Conservation (phyloP, 2,113 vertebrate genomes). For the Micromys minutus region DNA sequence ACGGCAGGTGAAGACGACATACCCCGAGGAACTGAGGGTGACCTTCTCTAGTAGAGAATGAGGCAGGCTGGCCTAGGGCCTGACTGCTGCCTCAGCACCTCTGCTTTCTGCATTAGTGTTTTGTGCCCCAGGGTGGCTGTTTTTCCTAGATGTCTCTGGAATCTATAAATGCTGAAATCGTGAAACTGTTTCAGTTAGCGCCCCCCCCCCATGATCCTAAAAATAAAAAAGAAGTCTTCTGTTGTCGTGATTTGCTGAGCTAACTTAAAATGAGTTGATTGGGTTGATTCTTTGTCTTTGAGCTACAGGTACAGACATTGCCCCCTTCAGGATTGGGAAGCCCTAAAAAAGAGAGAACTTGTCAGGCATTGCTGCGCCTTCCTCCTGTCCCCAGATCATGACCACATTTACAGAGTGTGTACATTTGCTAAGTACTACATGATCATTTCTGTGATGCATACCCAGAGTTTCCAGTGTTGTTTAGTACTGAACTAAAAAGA, state of each 20-base stretch:
- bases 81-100: not conserved
- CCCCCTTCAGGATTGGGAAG: not conserved
- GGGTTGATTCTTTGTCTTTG: not conserved
- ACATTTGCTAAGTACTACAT: constrained; percentile 18
- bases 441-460: constrained; percentile 4
- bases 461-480: constrained; percentile 59
- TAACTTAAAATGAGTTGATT: not conserved
- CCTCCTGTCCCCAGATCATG: too few relatives aligned
- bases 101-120: not conserved
- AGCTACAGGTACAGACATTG: not conserved
- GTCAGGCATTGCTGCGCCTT: not conserved
- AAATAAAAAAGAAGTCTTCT: not conserved
- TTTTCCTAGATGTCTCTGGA: constrained; percentile 1
- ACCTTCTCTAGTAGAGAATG: not conserved
- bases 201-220: not conserved
- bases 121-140: not conserved
- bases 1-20: not conserved
- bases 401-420: not conserved
- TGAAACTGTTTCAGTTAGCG: constrained; percentile 24
- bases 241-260: not conserved
- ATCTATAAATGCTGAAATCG: constrained; percentile 10
- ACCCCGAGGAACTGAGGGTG: not conserved
- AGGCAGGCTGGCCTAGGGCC: not conserved
- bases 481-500: constrained; percentile 46
- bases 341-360: not conserved